Percentiles rank a stretch among this genome's conserved stretches.
These are phyloP conservation scores for Myotis yumanensis DNA, from an alignment of 2,113 vertebrate genomes.

Conservation along the genomic window DNA sequence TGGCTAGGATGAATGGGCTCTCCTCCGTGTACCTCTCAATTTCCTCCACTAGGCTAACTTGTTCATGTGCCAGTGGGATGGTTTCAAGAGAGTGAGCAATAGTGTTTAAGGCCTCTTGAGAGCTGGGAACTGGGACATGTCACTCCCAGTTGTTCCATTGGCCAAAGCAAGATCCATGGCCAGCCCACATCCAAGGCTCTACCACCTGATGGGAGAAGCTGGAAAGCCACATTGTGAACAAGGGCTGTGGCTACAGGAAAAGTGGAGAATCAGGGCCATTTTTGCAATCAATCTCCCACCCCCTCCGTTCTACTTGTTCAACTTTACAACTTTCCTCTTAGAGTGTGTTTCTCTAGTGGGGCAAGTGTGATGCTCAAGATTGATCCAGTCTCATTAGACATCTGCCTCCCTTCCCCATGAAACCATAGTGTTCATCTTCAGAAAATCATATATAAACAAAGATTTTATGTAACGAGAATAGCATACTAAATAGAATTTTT, in stretches of 20 bases:
- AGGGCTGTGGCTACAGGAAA: not conserved
- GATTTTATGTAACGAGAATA: not conserved
- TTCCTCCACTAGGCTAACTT: not conserved
- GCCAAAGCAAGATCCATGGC: not conserved
- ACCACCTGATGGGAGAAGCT: not conserved
- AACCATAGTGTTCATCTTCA: not conserved
- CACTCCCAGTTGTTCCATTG: not conserved
- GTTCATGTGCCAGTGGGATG: not conserved
- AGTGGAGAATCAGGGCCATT: not conserved
- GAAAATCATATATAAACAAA: not conserved
- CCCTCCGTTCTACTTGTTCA: not conserved
- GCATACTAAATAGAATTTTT: not conserved
- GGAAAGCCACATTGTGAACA: not conserved
- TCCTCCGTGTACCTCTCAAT: not conserved
- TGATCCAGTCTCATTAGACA: not conserved
- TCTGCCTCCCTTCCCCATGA: not conserved
- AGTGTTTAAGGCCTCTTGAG: not conserved
- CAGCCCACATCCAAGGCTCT: not conserved
- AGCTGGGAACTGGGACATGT: not conserved
- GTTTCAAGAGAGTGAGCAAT: not conserved
- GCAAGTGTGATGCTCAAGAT: not conserved
- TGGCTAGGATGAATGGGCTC: not conserved
- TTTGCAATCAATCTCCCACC: not conserved
- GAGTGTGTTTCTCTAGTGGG: not conserved
- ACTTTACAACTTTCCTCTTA: not conserved